Base-by-base conservation (phyloP, 2,888 invertebrate species). In the Orthosia gracilis region DNA sequence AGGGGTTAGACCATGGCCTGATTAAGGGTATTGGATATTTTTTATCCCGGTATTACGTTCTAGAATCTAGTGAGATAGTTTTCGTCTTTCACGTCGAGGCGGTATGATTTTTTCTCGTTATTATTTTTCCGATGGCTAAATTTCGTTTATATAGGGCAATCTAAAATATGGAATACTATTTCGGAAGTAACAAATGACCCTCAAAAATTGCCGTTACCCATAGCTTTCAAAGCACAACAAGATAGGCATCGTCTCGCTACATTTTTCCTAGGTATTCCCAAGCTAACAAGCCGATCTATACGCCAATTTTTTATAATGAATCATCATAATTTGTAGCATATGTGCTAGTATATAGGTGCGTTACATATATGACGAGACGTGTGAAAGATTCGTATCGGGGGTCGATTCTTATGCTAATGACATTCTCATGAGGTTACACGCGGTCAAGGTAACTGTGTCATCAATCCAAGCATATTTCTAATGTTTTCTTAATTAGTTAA, bases 371-470 rank as follows among this genome's bases (percentile, higher is more conserved):
- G 55, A 61, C 80, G 54, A 83, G 76, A 85, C 89, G 89, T 91
- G 91, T 84, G 91, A 91, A 89, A 71, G 91, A 89, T 89, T 73
- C 21, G 58, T 87, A 89, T 91, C 89, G 73, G 72, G 88, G 82
- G 83, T 71, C 80, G 82, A 86, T 87, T 90, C 83, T 89, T 88
- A 91, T 91, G 90, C 83, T 88, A 87, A 89, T 87, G 75, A 57
- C 54, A 76, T 84, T 93, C 94, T 79, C 93, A 93, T 85, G 92
- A 90, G 95, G 93, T 94, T 90, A 93, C 86, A 73, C 69, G 84
- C 91, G 94, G 95, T 94, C 95, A 95, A 94, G 95, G 95, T 91
- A 92, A 92, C 85, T 89, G 91, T 94, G 92, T 89, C 93, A 93
- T 89, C 91, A 78, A 83, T 76, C 52, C 66, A 52, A 26, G 62